A percentile compares a stretch with the other conserved stretches of the same genome.
phyloP scores from a whole-genome alignment of 2,888 invertebrate genomes.

The Dynastes maya region DNA sequence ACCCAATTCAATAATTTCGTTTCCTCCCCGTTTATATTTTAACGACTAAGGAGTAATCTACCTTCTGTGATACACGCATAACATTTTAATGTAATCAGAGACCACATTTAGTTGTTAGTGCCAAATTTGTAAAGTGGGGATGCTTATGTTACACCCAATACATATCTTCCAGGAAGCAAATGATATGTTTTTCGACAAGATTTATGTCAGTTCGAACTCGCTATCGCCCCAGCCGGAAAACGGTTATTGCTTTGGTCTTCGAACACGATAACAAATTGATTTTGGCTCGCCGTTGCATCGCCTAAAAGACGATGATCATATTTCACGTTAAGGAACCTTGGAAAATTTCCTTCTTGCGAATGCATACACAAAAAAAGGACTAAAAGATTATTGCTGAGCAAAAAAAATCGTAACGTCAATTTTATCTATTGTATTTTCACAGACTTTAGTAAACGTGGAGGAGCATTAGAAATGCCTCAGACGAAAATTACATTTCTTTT shows the following conservation, averaged over 20 bases:
- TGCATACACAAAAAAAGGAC: too few relatives aligned
- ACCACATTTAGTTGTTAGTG: background rate
- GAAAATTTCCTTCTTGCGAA: background rate
- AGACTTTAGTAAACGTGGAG: too few relatives aligned
- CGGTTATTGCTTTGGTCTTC: background rate
- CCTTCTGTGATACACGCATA: too few relatives aligned
- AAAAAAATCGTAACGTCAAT: too few relatives aligned
- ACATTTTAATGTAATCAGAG: too few relatives aligned
- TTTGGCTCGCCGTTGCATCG: background rate
- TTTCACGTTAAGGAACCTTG: background rate
- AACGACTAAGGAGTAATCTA: too few relatives aligned
- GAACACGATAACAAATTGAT: conserved; percentile 10
- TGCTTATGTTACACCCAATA: background rate
- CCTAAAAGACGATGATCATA: background rate
- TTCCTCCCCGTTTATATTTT: too few relatives aligned
- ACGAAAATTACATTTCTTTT: too few relatives aligned
- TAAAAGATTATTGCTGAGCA: too few relatives aligned
- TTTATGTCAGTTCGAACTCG: background rate
- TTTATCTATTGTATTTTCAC: too few relatives aligned
- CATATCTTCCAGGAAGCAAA: background rate
- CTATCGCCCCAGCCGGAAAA: background rate
- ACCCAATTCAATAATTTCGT: too few relatives aligned
- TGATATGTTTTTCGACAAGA: background rate
- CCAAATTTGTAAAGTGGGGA: background rate
- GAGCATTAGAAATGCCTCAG: too few relatives aligned